Evolutionary conservation across 92 coral and sea anemone species (phyloP).

Genomic region (Porites cylindrica): DNA sequence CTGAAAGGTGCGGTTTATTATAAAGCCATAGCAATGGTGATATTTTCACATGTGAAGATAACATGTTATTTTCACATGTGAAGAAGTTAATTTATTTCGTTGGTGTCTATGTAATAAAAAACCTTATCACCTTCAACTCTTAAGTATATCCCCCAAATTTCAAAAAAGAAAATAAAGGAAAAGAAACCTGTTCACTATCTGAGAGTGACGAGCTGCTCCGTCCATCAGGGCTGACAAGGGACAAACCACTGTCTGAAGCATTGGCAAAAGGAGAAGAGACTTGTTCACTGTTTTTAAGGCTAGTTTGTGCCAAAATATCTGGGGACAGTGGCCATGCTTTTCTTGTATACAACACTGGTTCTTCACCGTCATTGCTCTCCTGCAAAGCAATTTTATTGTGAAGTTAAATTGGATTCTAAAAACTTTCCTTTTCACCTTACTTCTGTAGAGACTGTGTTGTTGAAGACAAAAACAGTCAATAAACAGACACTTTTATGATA

Average conservation of each 20-base stretch:
- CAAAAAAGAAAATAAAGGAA: neutral
- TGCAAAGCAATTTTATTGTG: neutral
- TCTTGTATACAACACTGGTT: slow-evolving; percentile 62
- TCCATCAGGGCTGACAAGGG: slow-evolving; percentile 33
- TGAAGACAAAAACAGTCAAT: too few relatives aligned
- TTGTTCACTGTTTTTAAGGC: neutral
- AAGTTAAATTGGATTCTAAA: neutral
- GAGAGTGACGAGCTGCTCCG: slow-evolving; percentile 32
- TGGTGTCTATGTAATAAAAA: neutral
- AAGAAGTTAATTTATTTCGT: too few relatives aligned
- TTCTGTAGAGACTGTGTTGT: too few relatives aligned
- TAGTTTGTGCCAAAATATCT: slow-evolving; percentile 1
- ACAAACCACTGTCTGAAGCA: slow-evolving; percentile 44
- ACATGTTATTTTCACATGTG: too few relatives aligned
- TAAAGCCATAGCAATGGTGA: too few relatives aligned
- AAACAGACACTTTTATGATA: too few relatives aligned
- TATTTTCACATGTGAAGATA: too few relatives aligned
- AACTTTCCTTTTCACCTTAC: too few relatives aligned
- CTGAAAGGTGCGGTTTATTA: too few relatives aligned
- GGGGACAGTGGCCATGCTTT: slow-evolving; percentile 48
- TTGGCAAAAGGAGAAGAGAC: slow-evolving; percentile 46
- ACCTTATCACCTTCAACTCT: neutral
- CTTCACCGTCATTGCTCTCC: slow-evolving; percentile 69
- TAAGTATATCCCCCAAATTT: too few relatives aligned
- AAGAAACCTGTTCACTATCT: slow-evolving; percentile 44